Evolutionary conservation across 2,797 vertebrate genomes (phyloP).

Genomic region (Lepus townsendii): DNA sequence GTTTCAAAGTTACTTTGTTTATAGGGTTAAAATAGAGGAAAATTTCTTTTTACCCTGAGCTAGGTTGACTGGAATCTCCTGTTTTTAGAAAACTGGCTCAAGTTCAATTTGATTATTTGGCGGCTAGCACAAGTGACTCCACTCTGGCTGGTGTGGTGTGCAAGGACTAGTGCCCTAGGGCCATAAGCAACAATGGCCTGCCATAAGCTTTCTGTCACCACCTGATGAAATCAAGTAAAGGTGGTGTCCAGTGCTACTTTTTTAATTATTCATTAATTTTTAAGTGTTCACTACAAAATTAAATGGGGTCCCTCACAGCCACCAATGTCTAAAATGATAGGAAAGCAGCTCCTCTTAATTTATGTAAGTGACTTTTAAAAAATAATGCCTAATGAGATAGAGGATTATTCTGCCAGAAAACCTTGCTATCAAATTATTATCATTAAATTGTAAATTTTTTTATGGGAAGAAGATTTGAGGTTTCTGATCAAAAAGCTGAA

Average conservation of each 20-base stretch:
- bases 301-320: constrained; percentile 20
- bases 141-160: background rate
- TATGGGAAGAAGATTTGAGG: constrained; percentile 40
- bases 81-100: background rate
- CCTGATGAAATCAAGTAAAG: background rate
- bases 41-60: background rate
- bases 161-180: background rate
- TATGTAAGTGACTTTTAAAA: constrained; percentile 64
- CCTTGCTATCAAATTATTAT: constrained; percentile 66
- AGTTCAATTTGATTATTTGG: background rate
- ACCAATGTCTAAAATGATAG: constrained; percentile 46
- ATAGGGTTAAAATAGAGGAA: background rate
- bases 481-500: constrained; percentile 77
- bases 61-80: background rate
- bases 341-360: constrained; percentile 50
- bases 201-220: background rate
- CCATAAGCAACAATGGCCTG: background rate
- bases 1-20: background rate
- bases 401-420: constrained; percentile 61
- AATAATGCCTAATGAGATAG: constrained; percentile 68
- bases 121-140: background rate
- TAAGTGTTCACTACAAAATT: constrained; percentile 52
- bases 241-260: background rate
- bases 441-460: constrained; percentile 63
- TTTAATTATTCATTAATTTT: background rate